A percentile compares a stretch with the other conserved stretches of the same genome.
These are phyloP conservation scores for Anaspis maculata DNA, from an alignment of 2,888 invertebrate species.

Conservation along the genomic window DNA sequence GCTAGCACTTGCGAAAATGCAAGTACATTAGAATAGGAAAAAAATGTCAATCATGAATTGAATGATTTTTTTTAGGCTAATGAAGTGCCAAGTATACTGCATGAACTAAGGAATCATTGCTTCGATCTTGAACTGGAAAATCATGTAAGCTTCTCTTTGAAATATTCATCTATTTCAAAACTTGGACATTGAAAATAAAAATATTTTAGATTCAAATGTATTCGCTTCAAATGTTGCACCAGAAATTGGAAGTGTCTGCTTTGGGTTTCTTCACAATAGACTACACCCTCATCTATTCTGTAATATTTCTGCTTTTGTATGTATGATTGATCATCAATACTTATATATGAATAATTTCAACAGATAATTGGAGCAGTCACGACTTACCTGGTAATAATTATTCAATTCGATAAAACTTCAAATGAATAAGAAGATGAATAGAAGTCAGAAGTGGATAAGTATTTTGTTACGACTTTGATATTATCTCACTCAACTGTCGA, in stretches of 20 bases:
- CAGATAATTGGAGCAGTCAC: slow-evolving; percentile 43
- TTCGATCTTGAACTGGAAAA: slow-evolving; percentile 38
- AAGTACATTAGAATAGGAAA: slow-evolving; percentile 13
- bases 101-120: slow-evolving; percentile 38
- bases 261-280: slow-evolving; percentile 44
- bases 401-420: slow-evolving; percentile 36
- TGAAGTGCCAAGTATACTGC: slow-evolving; percentile 37
- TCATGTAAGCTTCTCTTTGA: slow-evolving; percentile 26
- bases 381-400: slow-evolving; percentile 43
- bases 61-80: slow-evolving; percentile 37
- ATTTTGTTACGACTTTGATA: no score
- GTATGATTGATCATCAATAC: no score
- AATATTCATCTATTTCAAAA: not conserved
- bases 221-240: slow-evolving; percentile 44
- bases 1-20: slow-evolving; percentile 24
- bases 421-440: not conserved
- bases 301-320: no score
- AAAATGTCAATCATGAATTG: no score
- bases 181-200: not conserved
- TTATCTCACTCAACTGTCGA: no score
- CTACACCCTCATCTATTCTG: slow-evolving; percentile 43
- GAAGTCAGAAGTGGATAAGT: no score
- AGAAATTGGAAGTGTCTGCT: slow-evolving; percentile 41
- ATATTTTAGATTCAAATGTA: slow-evolving; percentile 41
- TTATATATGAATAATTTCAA: no score